A percentile compares a stretch with the other conserved stretches of the same genome.
Conservation (phyloP, 2,797 vertebrate genomes). For the Falco columbarius region DNA sequence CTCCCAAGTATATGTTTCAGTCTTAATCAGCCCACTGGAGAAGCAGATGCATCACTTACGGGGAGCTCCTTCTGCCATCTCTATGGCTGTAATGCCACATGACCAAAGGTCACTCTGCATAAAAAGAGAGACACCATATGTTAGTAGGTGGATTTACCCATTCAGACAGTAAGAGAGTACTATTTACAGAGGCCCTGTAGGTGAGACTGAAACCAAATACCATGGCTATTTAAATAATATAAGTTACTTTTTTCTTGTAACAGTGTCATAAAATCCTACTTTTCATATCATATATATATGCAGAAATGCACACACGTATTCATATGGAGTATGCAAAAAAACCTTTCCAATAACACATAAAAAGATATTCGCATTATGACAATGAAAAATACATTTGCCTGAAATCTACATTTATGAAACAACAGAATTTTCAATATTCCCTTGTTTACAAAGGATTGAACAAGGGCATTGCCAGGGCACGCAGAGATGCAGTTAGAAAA, state of each 20-base stretch:
- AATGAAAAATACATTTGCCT: not conserved
- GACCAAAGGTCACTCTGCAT: slow-evolving; percentile 98
- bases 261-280: not conserved
- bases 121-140: slow-evolving; percentile 45
- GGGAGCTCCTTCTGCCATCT: slow-evolving; percentile 98
- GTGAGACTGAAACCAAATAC: slow-evolving; percentile 34
- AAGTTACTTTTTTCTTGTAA: not conserved
- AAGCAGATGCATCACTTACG: slow-evolving; percentile 83
- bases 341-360: not conserved
- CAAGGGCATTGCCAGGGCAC: not conserved
- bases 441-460: not conserved
- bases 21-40: slow-evolving; percentile 5
- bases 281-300: not conserved
- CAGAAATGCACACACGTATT: accelerated
- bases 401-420: not conserved
- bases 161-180: not conserved
- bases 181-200: slow-evolving; percentile 36
- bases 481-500: not conserved
- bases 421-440: not conserved
- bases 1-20: slow-evolving; percentile 4
- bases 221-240: not conserved
- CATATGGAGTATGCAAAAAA: not conserved
- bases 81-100: slow-evolving; percentile 96
- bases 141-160: slow-evolving; percentile 37
- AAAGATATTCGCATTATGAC: not conserved